phyloP scores from a whole-genome alignment of 1,140 invertebrate genomes.

The Metopolophium dirhodum region DNA sequence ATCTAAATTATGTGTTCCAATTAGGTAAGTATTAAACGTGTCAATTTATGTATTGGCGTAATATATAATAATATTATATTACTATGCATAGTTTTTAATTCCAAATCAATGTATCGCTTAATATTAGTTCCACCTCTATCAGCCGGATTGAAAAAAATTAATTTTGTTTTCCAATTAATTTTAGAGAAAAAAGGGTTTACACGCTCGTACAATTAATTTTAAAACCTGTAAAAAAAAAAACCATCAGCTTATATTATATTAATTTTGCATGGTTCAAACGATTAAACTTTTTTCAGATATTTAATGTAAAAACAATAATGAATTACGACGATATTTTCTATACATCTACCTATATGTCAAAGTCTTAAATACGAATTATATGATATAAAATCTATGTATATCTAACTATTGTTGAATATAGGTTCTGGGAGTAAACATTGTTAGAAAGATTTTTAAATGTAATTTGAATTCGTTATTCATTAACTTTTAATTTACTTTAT shows the following conservation, averaged over 20 bases:
- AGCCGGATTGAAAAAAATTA: background rate
- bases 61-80: no score
- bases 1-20: background rate
- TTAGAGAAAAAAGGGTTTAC: background rate
- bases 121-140: background rate
- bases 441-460: background rate
- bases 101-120: background rate
- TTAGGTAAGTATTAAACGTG: background rate
- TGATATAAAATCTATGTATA: background rate
- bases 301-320: background rate
- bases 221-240: constrained; percentile 18
- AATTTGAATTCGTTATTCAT: background rate
- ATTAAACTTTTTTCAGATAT: background rate
- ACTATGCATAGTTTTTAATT: background rate
- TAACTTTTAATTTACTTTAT: background rate
- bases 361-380: background rate
- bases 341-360: background rate
- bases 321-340: background rate
- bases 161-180: constrained; percentile 34
- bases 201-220: background rate
- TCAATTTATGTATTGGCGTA: background rate
- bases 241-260: background rate
- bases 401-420: background rate
- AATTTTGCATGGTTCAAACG: background rate
- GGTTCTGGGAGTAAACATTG: background rate